Evolutionary conservation across 2,888 invertebrate genomes (phyloP), one percentile per base, ranked within the genome.

Genomic region (Junonia oenone): DNA sequence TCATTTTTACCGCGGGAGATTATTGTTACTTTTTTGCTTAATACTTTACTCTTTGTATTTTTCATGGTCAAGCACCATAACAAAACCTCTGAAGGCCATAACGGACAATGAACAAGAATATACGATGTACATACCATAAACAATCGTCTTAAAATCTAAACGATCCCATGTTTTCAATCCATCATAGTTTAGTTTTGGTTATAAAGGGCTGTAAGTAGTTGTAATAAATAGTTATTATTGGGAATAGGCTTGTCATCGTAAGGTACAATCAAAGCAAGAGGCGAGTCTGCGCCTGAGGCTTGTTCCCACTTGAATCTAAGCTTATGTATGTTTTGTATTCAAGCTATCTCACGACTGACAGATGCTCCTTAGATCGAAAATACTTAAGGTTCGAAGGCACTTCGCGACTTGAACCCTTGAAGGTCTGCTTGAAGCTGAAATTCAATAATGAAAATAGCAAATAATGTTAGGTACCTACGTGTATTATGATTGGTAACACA

Each of bases 191-290:
- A 55, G 57, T 58, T 60, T 60, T 56, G 49, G 45, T 56, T 58
- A 52, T 49, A 56, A 52, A 59, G 56, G 59, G 50, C 47, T 51
- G 46, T 51, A 54, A 52, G 56, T 55, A 54, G 77, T 71, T 75
- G 75, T 80, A 83, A 87, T 88, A 88, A 88, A 88, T 84, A 85
- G 76, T 78, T 86, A 86, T 84, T 84, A 82, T 82, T 81, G 46
- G 78, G 81, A 81, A 82, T 77, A 73, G 72, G 78, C 76, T 81
- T 86, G 88, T 88, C 89, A 78, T 88, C 87, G 77, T 87, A 88
- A 87, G 79, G 78, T 86, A 84, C 88, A 88, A 89, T 88, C 89
- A 88, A 77, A 71, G 79, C 75, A 74, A 71, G 76, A 75, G 74
- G 71, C 76, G 71, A 75, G 73, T 64, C 38, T 40, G 68, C 55